Conservation (phyloP, 2,797 vertebrate genomes). For the Pristis pectinata region DNA sequence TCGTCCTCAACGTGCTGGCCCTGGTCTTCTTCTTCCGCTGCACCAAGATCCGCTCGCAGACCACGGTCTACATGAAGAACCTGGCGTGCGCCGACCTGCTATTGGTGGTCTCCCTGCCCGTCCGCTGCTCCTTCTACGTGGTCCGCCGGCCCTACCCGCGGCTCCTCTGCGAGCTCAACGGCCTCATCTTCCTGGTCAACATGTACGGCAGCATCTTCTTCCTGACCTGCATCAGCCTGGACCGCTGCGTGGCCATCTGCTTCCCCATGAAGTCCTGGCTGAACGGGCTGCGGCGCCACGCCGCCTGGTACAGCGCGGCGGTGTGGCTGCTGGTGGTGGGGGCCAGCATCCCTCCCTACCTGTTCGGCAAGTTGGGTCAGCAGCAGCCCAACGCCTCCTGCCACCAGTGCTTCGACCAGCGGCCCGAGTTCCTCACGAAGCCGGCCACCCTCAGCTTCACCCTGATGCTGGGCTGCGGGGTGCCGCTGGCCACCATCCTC, state of each 20-base stretch:
- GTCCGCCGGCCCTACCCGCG: fast-evolving
- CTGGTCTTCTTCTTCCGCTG: constrained; percentile 52
- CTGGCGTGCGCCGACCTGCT: constrained; percentile 57
- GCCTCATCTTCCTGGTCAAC: constrained; percentile 58
- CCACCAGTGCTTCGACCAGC: constrained; percentile 47
- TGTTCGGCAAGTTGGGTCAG: neutral
- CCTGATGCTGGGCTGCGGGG: constrained; percentile 51
- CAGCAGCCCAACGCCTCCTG: fast-evolving
- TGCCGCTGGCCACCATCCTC: constrained; percentile 54
- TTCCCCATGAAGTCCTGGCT: constrained; percentile 53
- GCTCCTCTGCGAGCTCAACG: constrained; percentile 46
- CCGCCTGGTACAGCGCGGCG: constrained; percentile 51
- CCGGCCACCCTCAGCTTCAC: constrained; percentile 42
- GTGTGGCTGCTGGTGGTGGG: constrained; percentile 58
- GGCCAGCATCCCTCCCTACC: constrained; percentile 51
- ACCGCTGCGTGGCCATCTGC: constrained; percentile 60
- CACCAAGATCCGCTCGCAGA: constrained; percentile 51
- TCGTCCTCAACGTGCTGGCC: constrained; percentile 53
- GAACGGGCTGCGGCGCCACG: constrained; percentile 50
- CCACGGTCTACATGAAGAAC: constrained; percentile 62
- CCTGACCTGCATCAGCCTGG: constrained; percentile 57
- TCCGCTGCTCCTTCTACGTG: constrained; percentile 53
- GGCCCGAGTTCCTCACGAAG: constrained; percentile 46
- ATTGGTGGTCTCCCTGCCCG: constrained; percentile 55
- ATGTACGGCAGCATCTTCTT: constrained; percentile 69